Evolutionary conservation across 2,113 vertebrate species (phyloP).

Genomic region (Stercorarius parasiticus): DNA sequence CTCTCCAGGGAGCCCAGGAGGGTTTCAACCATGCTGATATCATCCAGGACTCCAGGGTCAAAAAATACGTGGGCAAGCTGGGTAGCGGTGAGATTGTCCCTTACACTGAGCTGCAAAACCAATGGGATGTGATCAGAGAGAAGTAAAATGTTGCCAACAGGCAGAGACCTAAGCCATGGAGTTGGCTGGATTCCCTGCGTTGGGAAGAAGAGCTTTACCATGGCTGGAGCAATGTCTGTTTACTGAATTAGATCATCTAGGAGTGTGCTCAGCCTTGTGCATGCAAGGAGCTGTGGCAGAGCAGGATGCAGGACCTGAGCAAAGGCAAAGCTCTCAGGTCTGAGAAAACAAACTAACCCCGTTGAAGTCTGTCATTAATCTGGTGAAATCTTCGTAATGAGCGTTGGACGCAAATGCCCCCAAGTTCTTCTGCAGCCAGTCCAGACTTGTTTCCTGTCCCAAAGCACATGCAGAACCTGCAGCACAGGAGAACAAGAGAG

Average conservation of each 20-base stretch:
- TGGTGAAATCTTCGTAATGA: background rate
- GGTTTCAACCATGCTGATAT: background rate
- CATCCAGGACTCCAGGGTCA: background rate
- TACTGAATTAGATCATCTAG: background rate
- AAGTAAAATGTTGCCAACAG: too few species aligned
- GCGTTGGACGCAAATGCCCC: background rate
- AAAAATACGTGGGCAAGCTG: slow-evolving; percentile 7
- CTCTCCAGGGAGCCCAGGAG: background rate
- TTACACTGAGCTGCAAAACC: background rate
- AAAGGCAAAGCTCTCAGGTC: background rate
- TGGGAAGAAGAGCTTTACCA: background rate
- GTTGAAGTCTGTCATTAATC: background rate
- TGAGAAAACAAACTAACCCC: background rate
- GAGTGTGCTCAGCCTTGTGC: background rate
- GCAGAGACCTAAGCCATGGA: background rate
- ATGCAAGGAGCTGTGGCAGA: background rate
- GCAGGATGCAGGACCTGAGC: background rate
- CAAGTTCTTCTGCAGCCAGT: background rate
- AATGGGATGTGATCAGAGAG: background rate
- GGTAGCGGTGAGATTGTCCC: background rate
- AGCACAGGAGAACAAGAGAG: background rate
- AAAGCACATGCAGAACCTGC: background rate
- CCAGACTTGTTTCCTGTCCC: background rate
- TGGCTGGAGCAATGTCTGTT: background rate
- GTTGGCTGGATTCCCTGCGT: background rate